These are phyloP conservation scores for Venturia canescens DNA, from an alignment of 1,140 invertebrate genomes.

Conservation along the genomic window DNA sequence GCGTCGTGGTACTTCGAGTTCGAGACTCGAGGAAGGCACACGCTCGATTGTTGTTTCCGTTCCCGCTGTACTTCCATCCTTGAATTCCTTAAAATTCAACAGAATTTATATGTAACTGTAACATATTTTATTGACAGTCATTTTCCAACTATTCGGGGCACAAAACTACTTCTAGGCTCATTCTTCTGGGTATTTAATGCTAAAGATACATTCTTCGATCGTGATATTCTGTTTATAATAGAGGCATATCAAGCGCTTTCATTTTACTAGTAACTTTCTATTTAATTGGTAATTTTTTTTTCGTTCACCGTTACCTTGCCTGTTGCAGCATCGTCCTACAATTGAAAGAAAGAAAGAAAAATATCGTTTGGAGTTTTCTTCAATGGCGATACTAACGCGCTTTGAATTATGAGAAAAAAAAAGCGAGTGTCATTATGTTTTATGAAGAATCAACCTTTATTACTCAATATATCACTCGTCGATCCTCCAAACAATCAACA, in stretches of 20 bases:
- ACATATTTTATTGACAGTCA: background rate
- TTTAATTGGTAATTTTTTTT: slow-evolving; percentile 39
- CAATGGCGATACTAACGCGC: slow-evolving; percentile 40
- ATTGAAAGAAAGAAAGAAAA: slow-evolving; percentile 53
- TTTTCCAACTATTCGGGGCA: background rate
- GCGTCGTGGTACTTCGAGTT: slow-evolving; percentile 69
- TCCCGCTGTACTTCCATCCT: slow-evolving; percentile 66
- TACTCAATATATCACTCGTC: background rate
- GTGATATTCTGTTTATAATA: background rate
- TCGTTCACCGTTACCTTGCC: slow-evolving; percentile 61
- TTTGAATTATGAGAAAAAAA: slow-evolving; percentile 48
- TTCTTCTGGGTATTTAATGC: background rate
- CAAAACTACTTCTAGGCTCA: slow-evolving; percentile 44
- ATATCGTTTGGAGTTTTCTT: slow-evolving; percentile 45
- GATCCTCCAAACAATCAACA: no score
- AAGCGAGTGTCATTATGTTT: slow-evolving; percentile 44
- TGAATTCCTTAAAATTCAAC: slow-evolving; percentile 69
- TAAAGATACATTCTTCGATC: background rate
- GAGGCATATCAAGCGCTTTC: background rate
- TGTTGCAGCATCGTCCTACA: slow-evolving; percentile 67
- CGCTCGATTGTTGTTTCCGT: slow-evolving; percentile 64
- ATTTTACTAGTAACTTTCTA: background rate
- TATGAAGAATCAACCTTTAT: background rate
- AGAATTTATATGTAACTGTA: slow-evolving; percentile 21
- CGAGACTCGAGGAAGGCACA: slow-evolving; percentile 63